These are phyloP conservation scores for Torymus aiolomorphi DNA, from an alignment of 2,888 invertebrate genomes.

Conservation along the genomic window DNA sequence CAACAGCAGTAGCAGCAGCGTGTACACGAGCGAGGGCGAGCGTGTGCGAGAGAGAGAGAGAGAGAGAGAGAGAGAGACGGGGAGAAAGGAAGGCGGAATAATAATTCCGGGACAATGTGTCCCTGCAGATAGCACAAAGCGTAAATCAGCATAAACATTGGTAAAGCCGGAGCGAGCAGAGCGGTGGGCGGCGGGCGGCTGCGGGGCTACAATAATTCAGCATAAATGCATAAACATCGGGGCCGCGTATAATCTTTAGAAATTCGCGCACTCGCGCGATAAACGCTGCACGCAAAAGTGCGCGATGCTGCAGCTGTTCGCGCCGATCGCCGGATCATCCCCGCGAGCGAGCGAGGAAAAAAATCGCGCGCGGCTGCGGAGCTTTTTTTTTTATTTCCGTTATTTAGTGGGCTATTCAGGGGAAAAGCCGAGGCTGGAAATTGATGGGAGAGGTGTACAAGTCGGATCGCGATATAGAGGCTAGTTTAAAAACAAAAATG, in stretches of 20 bases:
- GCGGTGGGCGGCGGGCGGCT: neutral
- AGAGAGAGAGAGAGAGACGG: slow-evolving; percentile 54
- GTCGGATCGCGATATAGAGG: no score
- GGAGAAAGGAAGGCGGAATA: slow-evolving; percentile 67
- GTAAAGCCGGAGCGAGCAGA: slow-evolving; percentile 67
- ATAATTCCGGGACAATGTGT: slow-evolving; percentile 75
- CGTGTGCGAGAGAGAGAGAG: slow-evolving; percentile 12
- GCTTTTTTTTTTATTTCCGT: slow-evolving; percentile 1
- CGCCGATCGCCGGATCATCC: slow-evolving; percentile 42
- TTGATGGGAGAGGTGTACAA: slow-evolving; percentile 4
- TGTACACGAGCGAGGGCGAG: slow-evolving; percentile 9
- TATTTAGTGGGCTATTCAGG: slow-evolving; percentile 21
- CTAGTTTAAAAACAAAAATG: no score
- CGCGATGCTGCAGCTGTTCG: neutral
- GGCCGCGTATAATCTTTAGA: slow-evolving; percentile 50
- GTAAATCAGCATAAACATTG: slow-evolving; percentile 76
- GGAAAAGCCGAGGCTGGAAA: slow-evolving; percentile 1
- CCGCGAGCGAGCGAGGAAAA: neutral
- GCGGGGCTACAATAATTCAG: slow-evolving; percentile 72
- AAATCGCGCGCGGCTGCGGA: no score
- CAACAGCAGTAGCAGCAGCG: neutral
- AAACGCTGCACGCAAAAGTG: slow-evolving; percentile 39
- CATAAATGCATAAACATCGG: slow-evolving; percentile 71
- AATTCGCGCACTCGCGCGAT: slow-evolving; percentile 47
- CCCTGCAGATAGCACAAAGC: slow-evolving; percentile 75